Evolutionary conservation across 2,888 invertebrate genomes (phyloP), one percentile per base, ranked within the genome.

Genomic region (Steinernema carpocapsae): DNA sequence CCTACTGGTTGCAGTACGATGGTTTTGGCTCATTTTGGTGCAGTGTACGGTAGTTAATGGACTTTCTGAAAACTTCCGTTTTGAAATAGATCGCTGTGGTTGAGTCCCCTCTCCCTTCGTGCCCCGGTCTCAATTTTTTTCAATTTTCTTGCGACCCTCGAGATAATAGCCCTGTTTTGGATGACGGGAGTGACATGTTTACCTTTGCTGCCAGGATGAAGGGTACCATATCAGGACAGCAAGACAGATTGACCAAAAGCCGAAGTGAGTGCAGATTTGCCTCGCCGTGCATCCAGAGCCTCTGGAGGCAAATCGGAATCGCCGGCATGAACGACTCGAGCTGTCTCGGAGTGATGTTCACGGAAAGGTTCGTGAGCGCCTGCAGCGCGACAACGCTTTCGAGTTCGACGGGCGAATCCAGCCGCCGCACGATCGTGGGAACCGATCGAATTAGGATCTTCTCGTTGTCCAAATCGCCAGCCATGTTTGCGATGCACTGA

Each of bases 221-320:
- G 7, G 91, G 91, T 64, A 91, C 90, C 89, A 91, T 90, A 76
- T 90, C 90, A 77, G 90, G 88, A 86, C 91, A 91, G 77, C 90
- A 90, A 12, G 91, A 90, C 4, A 91, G 87, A 85, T 91, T 91
- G 73, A 91, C 90, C 52, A 91, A 88, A 42, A 91, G 88, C 80
- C 91, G 90, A 24, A 91, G 87, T 1, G 91, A 88, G 74, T 85
- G 81, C 42, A 85, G 75, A 71, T 84, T 85, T 24, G 81, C 81
- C 74, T 85, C 84, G 19, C 85, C 85, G 17, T 83, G 77, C 0
- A 83, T 73, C 85, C 85, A 85, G 3, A 85, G 70, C 7, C 78
- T 72, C 43, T 77, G 77, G 3, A 84, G 76, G 59, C 83, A 84
- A 29, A 81, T 80, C 6, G 79, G 79, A 22, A 84, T 84, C 17